Evolutionary conservation across 1,140 invertebrate species (phyloP), one percentile per base, ranked within the genome.

Genomic region (Panagrolaimus sp.): DNA sequence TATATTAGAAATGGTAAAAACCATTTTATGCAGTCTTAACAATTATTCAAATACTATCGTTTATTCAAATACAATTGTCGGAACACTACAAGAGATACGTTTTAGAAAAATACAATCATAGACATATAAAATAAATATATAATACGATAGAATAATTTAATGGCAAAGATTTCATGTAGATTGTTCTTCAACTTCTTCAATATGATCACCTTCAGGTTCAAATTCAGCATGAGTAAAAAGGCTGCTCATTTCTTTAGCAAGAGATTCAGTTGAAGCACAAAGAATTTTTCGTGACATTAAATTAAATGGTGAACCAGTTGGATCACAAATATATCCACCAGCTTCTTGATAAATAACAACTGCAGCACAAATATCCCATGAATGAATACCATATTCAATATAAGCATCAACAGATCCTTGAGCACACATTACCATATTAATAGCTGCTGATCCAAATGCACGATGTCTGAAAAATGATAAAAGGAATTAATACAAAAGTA

Each of bases 361-460:
- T 32, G 84, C 83, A 47, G 92, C 92, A 52, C 91, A 91, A 70
- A 92, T 89, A 80, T 94, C 92, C 92, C 92, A 95, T 15, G 77
- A 83, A 69, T 95, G 92, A 73, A 93, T 89, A 10, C 92, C 92
- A 85, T 89, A 93, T 84, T 97, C 94, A 82, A 90, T 91, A 83
- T 93, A 93, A 1, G 88, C 89, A 86, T 98, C 94, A 10, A 89
- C 89, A 38, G 88, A 89, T 10, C 94, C 95, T 67, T 89, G 79
- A 0, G 94, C 94, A 0, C 97, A 91, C 87, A 90, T 90, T 38
- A 90, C 90, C 89, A 97, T 91, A 80, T 96, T 93, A 48, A 96
- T 83, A 8, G 94, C 94, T 26, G 91, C 91, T 17, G 93, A 94
- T 5, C 94, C 94, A 63, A 92, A 84, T 5, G 89, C 86, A 67